Evolutionary conservation across 1,140 invertebrate species (phyloP).

Genomic region (Drosophila melanogaster): DNA sequence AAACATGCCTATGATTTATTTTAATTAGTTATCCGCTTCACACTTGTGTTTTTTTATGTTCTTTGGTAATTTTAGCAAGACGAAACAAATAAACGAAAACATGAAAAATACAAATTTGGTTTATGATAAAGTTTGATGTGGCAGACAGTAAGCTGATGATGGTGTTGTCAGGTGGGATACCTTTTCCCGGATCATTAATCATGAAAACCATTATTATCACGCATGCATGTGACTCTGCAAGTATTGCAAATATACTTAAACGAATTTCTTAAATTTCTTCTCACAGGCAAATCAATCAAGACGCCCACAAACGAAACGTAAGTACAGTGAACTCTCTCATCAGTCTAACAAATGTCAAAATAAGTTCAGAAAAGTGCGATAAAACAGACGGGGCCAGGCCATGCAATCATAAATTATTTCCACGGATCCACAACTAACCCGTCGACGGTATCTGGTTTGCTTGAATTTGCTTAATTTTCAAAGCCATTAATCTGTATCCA

Average conservation of each 20-base stretch:
- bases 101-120: constrained; percentile 39
- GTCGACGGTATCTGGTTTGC: constrained; percentile 69
- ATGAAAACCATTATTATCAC: constrained; percentile 17
- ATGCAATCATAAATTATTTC: constrained; percentile 15
- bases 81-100: constrained; percentile 32
- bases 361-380: constrained; percentile 56
- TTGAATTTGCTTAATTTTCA: constrained; percentile 43
- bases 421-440: constrained; percentile 61
- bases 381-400: constrained; percentile 41
- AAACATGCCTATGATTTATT: constrained; percentile 49
- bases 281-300: constrained; percentile 82
- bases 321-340: constrained; percentile 46
- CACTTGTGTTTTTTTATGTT: constrained; percentile 27
- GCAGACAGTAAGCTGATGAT: constrained; percentile 15
- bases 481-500: constrained; percentile 40
- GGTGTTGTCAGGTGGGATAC: constrained; percentile 20
- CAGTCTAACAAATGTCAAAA: constrained; percentile 52
- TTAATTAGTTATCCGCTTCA: constrained; percentile 32
- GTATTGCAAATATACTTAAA: constrained; percentile 14
- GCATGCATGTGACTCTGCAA: background rate
- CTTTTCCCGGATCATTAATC: constrained; percentile 12
- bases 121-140: constrained; percentile 25
- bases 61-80: constrained; percentile 58
- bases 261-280: constrained; percentile 7
- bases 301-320: constrained; percentile 84